Evolutionary conservation across 2,888 invertebrate genomes (phyloP).

Genomic region (Cremastinae sp.): DNA sequence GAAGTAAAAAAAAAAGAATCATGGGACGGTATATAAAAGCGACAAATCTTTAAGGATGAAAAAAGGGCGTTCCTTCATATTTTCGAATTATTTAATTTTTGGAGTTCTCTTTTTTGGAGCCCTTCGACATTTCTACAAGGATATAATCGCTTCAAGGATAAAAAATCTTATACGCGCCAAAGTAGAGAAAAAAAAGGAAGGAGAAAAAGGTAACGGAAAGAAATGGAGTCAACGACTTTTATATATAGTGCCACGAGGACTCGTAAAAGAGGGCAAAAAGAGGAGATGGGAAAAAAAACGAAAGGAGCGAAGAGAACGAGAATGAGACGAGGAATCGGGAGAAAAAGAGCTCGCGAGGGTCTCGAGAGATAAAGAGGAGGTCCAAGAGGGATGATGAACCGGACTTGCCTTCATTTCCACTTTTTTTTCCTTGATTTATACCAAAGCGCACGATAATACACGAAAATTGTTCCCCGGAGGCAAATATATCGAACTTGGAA

Average conservation of each 20-base stretch:
- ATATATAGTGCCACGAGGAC: conserved; percentile 57
- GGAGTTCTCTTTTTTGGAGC: conserved; percentile 27
- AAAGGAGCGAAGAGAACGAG: conserved; percentile 3
- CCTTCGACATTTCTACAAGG: conserved; percentile 39
- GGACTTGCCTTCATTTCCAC: conserved; percentile 23
- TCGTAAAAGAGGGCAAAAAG: conserved; percentile 64
- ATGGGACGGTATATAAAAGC: background rate
- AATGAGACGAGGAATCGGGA: conserved; percentile 15
- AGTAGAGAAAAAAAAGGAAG: conserved; percentile 4
- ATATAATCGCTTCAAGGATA: conserved; percentile 25
- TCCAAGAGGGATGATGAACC: conserved; percentile 49
- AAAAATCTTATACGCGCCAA: conserved; percentile 12
- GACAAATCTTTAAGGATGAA: conserved; percentile 3
- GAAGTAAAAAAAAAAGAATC: background rate
- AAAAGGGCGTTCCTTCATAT: conserved; percentile 39
- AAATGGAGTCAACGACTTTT: conserved; percentile 52
- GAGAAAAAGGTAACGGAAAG: conserved; percentile 33
- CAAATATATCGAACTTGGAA: conserved; percentile 2
- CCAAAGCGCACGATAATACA: conserved; percentile 10
- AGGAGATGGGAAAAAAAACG: conserved; percentile 16
- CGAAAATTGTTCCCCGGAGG: conserved; percentile 25
- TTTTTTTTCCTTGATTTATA: conserved; percentile 41
- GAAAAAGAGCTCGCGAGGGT: conserved; percentile 7
- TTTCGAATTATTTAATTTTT: conserved; percentile 9
- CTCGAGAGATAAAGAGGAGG: conserved; percentile 32